Evolutionary conservation across 2,113 vertebrate species (phyloP).

Genomic region (Actenoides hombroni): DNA sequence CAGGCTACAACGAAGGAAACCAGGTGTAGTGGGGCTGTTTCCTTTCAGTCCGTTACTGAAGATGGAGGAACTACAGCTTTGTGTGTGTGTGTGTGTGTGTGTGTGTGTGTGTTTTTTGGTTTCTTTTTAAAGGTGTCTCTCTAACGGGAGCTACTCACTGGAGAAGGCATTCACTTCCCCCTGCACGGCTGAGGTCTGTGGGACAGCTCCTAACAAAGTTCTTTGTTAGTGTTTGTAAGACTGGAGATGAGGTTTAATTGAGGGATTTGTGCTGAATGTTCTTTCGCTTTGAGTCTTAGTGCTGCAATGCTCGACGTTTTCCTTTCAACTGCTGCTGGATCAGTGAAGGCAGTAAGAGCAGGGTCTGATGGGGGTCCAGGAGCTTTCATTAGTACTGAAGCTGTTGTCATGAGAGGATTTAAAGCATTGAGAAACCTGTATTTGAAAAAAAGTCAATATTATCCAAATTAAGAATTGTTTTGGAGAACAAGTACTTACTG

Average conservation of each 20-base stretch:
- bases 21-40: not conserved
- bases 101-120: not conserved
- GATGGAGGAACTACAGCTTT: not conserved
- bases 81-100: not conserved
- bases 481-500: not conserved
- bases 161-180: slow-evolving; percentile 38
- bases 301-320: slow-evolving; percentile 67
- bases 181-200: not conserved
- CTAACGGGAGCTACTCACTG: not conserved
- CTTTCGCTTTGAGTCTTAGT: slow-evolving; percentile 69
- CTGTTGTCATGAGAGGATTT: slow-evolving; percentile 65
- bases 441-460: slow-evolving; percentile 55
- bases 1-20: not conserved
- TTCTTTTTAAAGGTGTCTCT: not conserved
- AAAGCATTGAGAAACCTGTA: slow-evolving; percentile 69
- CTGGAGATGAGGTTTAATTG: slow-evolving; percentile 53
- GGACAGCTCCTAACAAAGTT: slow-evolving; percentile 51
- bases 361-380: slow-evolving; percentile 56
- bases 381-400: slow-evolving; percentile 66
- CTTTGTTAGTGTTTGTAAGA: slow-evolving; percentile 58
- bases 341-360: slow-evolving; percentile 48
- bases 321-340: slow-evolving; percentile 66
- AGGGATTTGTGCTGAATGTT: slow-evolving; percentile 62
- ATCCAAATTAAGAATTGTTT: slow-evolving; percentile 45
- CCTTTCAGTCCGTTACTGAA: not conserved